Evolutionary conservation across 2,888 invertebrate genomes (phyloP), one percentile per base, ranked within the genome.

Genomic region (Ophioninae sp.): DNA sequence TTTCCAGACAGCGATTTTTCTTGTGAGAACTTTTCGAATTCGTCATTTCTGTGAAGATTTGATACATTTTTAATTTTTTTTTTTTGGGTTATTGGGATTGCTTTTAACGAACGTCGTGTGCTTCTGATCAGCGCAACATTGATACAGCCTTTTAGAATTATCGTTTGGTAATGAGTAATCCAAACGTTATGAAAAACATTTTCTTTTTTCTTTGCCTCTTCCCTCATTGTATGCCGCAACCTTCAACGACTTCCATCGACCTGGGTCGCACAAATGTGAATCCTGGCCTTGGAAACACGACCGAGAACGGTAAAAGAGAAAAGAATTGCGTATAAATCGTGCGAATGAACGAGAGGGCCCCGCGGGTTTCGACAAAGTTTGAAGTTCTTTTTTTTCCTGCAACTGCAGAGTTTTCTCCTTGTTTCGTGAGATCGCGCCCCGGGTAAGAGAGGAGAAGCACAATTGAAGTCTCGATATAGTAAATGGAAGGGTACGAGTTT

Each of bases 211-310:
- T 41, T 22, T 69, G n/a, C n/a, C 9, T 13, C 22, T 56, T 65
- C 39, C 44, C n/a, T 23, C 51, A 13, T 23, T 51, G 30, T 3
- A 37, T 74, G 44, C 39, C 75, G 63, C 20, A 67, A 59, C 51
- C 69, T 67, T 72, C 73, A 61, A 67, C 59, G 37, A 76, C 73
- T 74, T 82, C 58, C 69, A 74, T 78, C 73, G 73, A 69, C 78
- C 82, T 74, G 74, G 58, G 30, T 56, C 73, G 69, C 73, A 37
- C 30, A 69, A 78, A 75, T 76, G 76, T 79, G 67, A 72, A 67
- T 76, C 72, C 65, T 82, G 72, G 79, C 82, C 82, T 79, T 79
- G 79, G 75, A 56, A 72, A 65, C 72, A 76, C 23, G 37, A 76
- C 39, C 8, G 13, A 68, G 20, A 74, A 76, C 71, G 59, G 58